phyloP scores from a whole-genome alignment of 2,797 vertebrate species.

The Poecilia velifera region DNA sequence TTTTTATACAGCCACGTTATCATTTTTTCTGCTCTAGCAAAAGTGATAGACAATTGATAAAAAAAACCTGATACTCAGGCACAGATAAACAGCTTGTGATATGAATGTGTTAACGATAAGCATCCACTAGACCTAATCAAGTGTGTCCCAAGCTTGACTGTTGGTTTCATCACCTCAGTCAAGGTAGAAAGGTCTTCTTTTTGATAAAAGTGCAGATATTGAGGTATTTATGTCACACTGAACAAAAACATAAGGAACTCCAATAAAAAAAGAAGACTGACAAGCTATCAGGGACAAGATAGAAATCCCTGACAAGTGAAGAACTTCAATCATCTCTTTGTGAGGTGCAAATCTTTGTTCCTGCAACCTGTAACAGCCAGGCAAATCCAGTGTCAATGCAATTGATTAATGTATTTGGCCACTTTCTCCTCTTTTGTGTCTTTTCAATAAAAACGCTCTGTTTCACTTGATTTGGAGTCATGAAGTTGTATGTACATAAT shows the following conservation, averaged over 20 bases:
- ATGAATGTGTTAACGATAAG: slow-evolving; percentile 32
- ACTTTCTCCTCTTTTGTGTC: not conserved
- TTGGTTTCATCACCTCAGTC: slow-evolving; percentile 21
- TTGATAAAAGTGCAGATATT: slow-evolving; percentile 47
- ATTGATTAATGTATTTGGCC: not conserved
- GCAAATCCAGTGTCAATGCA: not conserved
- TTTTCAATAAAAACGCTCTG: not conserved
- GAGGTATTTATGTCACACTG: not conserved
- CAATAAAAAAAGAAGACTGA: slow-evolving; percentile 35
- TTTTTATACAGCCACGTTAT: not conserved
- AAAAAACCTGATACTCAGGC: slow-evolving; percentile 16
- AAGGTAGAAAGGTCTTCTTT: slow-evolving; percentile 36
- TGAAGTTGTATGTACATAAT: not conserved
- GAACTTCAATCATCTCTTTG: not conserved
- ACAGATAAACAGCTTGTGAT: slow-evolving; percentile 1
- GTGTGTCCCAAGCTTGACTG: not conserved
- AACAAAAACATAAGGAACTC: slow-evolving; percentile 4
- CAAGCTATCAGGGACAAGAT: not conserved
- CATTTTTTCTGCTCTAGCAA: not conserved
- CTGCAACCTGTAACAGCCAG: not conserved
- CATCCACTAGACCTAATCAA: not conserved
- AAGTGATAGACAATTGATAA: not conserved
- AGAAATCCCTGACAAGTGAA: not conserved
- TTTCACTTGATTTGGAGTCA: not conserved
- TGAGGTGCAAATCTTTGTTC: not conserved